These are phyloP conservation scores for Argyrosomus japonicus DNA, from an alignment of 2,113 vertebrate genomes.

Conservation along the genomic window DNA sequence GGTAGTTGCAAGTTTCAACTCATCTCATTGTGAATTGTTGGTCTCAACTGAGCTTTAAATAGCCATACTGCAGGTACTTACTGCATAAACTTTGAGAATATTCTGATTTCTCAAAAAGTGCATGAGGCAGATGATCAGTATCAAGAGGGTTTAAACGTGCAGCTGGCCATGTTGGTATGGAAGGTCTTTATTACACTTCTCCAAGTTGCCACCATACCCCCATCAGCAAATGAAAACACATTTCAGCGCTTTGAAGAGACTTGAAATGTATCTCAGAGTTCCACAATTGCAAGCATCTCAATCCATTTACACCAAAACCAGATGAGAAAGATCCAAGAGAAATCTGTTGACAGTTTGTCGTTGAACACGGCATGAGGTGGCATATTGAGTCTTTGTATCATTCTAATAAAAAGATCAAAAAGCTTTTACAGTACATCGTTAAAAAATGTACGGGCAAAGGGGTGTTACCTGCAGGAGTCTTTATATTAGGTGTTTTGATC, in stretches of 20 bases:
- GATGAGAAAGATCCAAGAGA: conserved; percentile 2
- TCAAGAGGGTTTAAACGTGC: conserved; percentile 1
- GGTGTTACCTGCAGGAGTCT: not conserved
- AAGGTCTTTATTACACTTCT: conserved; percentile 2
- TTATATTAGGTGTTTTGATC: conserved; percentile 3
- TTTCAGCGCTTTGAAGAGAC: not conserved
- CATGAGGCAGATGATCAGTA: conserved; percentile 3
- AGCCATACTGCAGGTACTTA: not conserved
- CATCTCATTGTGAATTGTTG: no score
- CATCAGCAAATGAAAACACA: not conserved
- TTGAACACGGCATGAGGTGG: not conserved
- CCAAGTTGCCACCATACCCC: not conserved
- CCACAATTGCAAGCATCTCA: not conserved
- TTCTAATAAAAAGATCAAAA: conserved; percentile 11
- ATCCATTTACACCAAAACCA: not conserved
- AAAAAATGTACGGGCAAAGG: not conserved
- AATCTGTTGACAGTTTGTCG: not conserved
- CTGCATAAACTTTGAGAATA: not conserved
- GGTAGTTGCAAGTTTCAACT: no score
- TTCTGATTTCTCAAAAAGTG: not conserved
- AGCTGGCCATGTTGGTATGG: not conserved
- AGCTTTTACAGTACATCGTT: not conserved
- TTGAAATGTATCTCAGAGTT: not conserved
- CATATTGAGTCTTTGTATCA: not conserved
- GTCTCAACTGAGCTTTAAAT: no score